A percentile compares a stretch with the other conserved stretches of the same genome.
Conservation (phyloP, 2,113 vertebrate species). For the Perca flavescens region DNA sequence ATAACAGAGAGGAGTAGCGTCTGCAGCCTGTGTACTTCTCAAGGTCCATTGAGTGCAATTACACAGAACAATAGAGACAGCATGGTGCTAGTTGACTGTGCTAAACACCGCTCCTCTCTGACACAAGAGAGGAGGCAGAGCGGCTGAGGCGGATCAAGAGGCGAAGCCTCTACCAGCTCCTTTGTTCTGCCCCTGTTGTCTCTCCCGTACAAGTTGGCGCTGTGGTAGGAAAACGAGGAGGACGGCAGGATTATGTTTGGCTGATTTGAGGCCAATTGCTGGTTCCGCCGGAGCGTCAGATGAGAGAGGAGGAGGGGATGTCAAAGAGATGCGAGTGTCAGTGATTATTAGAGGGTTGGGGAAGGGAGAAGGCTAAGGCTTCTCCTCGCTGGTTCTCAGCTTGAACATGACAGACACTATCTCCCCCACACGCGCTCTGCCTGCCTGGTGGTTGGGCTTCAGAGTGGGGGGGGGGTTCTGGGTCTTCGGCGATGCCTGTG, state of each 20-base stretch:
- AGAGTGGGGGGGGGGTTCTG: conserved; percentile 42
- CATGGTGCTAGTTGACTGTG: conserved; percentile 70
- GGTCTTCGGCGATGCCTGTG: conserved; percentile 42
- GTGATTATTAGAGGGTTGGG: conserved; percentile 80
- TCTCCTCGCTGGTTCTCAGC: conserved; percentile 68
- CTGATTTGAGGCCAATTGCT: conserved; percentile 83
- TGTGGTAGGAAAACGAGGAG: conserved; percentile 58
- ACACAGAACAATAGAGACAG: conserved; percentile 77
- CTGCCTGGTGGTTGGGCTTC: conserved; percentile 36
- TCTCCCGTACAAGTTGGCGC: conserved; percentile 10
- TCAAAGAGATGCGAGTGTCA: conserved; percentile 70
- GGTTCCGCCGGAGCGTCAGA: conserved; percentile 67
- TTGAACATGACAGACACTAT: conserved; percentile 74
- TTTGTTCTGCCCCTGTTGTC: conserved; percentile 66
- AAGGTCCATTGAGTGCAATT: conserved; percentile 81
- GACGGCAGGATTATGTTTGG: conserved; percentile 78
- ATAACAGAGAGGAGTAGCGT: conserved; percentile 16
- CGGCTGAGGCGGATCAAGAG: conserved; percentile 60
- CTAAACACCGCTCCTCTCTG: conserved; percentile 69
- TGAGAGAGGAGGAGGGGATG: conserved; percentile 65
- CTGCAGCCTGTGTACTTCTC: conserved; percentile 57
- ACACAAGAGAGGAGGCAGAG: conserved; percentile 61
- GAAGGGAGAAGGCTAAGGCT: conserved; percentile 55
- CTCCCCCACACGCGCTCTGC: conserved; percentile 37
- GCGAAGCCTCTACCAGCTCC: conserved; percentile 39